These are phyloP conservation scores for Ferrisia virgata DNA, from an alignment of 2,888 invertebrate genomes.

Conservation along the genomic window DNA sequence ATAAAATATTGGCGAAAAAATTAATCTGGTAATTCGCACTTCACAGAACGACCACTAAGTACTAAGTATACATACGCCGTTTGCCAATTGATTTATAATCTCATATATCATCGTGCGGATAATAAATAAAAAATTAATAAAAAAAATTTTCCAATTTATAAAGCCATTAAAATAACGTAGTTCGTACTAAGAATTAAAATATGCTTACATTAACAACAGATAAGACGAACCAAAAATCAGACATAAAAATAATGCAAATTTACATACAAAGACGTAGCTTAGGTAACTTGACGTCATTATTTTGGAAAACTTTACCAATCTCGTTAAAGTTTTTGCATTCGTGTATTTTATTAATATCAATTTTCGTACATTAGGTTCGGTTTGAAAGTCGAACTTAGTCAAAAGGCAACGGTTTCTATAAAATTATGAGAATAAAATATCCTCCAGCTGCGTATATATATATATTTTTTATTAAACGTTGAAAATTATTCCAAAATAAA, in stretches of 20 bases:
- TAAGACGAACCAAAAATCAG: background rate
- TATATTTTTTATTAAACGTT: too few species aligned
- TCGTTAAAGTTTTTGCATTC: background rate
- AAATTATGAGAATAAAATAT: background rate
- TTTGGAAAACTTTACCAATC: background rate
- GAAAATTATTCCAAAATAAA: background rate
- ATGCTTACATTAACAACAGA: background rate
- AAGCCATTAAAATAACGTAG: background rate
- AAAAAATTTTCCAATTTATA: background rate
- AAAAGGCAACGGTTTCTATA: background rate
- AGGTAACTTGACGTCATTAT: background rate
- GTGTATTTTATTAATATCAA: background rate
- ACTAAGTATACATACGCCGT: background rate
- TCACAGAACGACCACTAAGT: too few species aligned
- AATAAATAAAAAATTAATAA: background rate
- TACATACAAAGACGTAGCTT: too few species aligned
- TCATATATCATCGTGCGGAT: background rate
- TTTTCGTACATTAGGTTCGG: too few species aligned
- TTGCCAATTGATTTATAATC: background rate
- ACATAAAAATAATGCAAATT: background rate
- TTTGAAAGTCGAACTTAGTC: background rate
- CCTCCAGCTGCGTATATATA: too few species aligned
- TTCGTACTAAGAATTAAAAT: background rate
- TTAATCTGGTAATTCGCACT: background rate
- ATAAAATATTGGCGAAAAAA: background rate